Evolutionary conservation across 2,113 vertebrate species (phyloP).

Genomic region (Triplophysa dalaica): DNA sequence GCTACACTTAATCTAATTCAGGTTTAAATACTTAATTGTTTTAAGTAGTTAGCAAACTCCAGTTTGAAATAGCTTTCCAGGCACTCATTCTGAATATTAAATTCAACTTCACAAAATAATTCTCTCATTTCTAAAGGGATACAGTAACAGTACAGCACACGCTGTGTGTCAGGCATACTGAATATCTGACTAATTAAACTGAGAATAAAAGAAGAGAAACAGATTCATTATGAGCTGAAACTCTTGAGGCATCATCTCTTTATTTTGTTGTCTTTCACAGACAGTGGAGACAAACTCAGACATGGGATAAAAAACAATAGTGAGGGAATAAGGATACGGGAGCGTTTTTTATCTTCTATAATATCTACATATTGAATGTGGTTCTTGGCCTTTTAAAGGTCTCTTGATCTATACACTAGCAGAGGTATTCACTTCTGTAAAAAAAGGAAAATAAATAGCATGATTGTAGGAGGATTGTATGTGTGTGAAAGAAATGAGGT

Average conservation of each 20-base stretch:
- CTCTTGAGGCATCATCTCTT: slow-evolving; percentile 55
- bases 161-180: neutral
- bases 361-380: slow-evolving; percentile 61
- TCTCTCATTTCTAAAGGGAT: neutral
- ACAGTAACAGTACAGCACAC: neutral
- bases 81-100: no score
- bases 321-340: slow-evolving; percentile 36
- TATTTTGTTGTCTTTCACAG: slow-evolving; percentile 70
- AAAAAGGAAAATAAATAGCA: slow-evolving; percentile 68
- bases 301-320: slow-evolving; percentile 12
- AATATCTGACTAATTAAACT: neutral
- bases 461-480: slow-evolving; percentile 26
- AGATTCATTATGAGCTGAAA: slow-evolving; percentile 38
- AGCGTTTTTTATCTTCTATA: slow-evolving; percentile 52
- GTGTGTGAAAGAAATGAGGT: slow-evolving; percentile 17
- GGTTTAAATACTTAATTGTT: no score
- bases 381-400: slow-evolving; percentile 49
- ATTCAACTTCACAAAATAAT: neutral
- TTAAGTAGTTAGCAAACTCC: no score
- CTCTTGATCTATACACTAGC: slow-evolving; percentile 60
- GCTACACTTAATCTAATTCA: no score
- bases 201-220: slow-evolving; percentile 28
- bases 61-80: no score
- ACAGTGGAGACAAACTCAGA: slow-evolving; percentile 7
- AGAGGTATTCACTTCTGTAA: slow-evolving; percentile 64